phyloP scores from a whole-genome alignment of 2,113 vertebrate species.

The Neolamprologus variostigma region DNA sequence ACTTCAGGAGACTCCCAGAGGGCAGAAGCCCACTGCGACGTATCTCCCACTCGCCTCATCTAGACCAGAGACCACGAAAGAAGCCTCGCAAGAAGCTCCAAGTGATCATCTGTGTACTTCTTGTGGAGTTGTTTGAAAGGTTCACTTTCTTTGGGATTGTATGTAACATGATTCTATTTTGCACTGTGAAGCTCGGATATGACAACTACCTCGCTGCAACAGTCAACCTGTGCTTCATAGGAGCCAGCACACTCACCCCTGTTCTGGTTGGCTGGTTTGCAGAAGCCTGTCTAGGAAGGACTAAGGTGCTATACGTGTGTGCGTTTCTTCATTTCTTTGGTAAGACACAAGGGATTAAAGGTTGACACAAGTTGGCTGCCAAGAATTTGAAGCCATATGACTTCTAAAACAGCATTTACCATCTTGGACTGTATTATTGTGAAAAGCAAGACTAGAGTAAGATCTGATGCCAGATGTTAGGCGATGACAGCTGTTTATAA shows the following conservation, averaged over 20 bases:
- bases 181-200: slow-evolving; percentile 80
- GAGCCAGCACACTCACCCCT: slow-evolving; percentile 73
- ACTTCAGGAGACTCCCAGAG: slow-evolving; percentile 8
- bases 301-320: slow-evolving; percentile 77
- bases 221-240: slow-evolving; percentile 84
- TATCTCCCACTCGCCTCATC: not conserved
- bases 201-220: slow-evolving; percentile 78
- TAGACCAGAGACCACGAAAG: not conserved
- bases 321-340: slow-evolving; percentile 86
- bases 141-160: slow-evolving; percentile 88
- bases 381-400: not conserved
- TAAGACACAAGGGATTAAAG: slow-evolving; percentile 56
- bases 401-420: not conserved
- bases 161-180: slow-evolving; percentile 91
- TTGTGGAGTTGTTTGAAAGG: slow-evolving; percentile 85
- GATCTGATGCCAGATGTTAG: not conserved
- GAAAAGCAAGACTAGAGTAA: not conserved
- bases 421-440: not conserved
- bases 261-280: slow-evolving; percentile 80
- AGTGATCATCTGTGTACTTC: slow-evolving; percentile 77
- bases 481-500: not conserved
- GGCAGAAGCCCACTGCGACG: not conserved
- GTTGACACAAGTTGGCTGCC: not conserved
- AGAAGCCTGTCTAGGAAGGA: slow-evolving; percentile 73
- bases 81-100: slow-evolving; percentile 67